A percentile compares a stretch with the other conserved stretches of the same genome.
Evolutionary conservation across 2,888 invertebrate species (phyloP).

Genomic region (Meloe dianella): DNA sequence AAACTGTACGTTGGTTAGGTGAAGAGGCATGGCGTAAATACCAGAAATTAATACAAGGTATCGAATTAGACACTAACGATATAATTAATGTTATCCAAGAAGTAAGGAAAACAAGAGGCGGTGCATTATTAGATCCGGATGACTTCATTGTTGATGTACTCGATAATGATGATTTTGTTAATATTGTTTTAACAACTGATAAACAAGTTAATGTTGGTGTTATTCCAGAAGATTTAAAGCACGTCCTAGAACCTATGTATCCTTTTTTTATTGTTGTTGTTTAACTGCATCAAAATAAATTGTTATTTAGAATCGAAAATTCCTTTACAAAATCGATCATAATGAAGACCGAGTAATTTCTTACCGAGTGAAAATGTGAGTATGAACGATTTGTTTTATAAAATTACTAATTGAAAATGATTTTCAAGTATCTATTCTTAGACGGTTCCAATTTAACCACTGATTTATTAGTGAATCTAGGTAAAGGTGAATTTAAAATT

Average conservation of each 20-base stretch:
- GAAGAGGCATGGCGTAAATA: constrained; percentile 62
- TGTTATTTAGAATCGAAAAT: neutral
- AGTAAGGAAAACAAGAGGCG: constrained; percentile 65
- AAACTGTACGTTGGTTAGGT: constrained; percentile 62
- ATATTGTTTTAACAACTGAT: constrained; percentile 56
- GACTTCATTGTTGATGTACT: constrained; percentile 63
- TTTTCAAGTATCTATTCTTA: constrained; percentile 62
- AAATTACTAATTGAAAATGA: neutral
- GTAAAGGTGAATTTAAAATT: constrained; percentile 63
- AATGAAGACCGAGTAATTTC: constrained; percentile 49
- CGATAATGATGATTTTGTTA: constrained; percentile 68
- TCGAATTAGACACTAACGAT: constrained; percentile 38
- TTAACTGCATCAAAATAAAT: neutral
- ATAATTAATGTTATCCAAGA: constrained; percentile 54
- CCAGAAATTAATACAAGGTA: constrained; percentile 51
- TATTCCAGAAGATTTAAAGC: constrained; percentile 49
- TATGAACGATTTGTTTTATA: constrained; percentile 6
- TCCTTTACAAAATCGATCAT: constrained; percentile 14
- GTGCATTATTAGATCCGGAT: constrained; percentile 65
- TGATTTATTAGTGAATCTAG: constrained; percentile 64
- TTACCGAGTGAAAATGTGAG: constrained; percentile 52
- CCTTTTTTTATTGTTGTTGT: constrained; percentile 40
- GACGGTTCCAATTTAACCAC: constrained; percentile 65
- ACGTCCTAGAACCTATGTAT: constrained; percentile 50
- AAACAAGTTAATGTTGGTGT: constrained; percentile 34